phyloP scores from a whole-genome alignment of 2,113 vertebrate genomes.

The Colistium nudipinnis region DNA sequence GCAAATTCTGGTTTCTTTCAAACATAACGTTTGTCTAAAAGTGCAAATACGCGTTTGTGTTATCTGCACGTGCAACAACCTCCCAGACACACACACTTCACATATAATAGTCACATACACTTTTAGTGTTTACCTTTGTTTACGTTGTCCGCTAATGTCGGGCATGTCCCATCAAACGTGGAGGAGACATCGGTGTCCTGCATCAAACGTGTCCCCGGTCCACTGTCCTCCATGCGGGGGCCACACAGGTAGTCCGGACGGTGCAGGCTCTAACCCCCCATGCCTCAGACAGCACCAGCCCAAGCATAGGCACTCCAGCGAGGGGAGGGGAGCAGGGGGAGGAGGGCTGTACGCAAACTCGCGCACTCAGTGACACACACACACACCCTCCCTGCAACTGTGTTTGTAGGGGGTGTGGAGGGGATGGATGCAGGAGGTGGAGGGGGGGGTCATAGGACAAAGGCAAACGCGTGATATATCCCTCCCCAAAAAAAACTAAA shows the following conservation, averaged over 20 bases:
- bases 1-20: too few relatives aligned
- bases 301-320: conserved; percentile 58
- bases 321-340: conserved; percentile 41
- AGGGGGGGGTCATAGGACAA: conserved; percentile 70
- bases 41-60: too few relatives aligned
- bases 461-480: conserved; percentile 73
- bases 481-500: conserved; percentile 12
- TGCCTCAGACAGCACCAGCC: conserved; percentile 74
- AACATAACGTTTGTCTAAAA: too few relatives aligned
- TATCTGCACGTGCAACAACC: conserved; percentile 9
- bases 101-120: background rate
- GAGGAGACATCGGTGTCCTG: conserved; percentile 65
- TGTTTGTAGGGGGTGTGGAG: background rate
- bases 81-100: background rate
- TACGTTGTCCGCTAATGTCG: conserved; percentile 63
- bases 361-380: background rate
- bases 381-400: conserved; percentile 56
- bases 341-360: conserved; percentile 4
- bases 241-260: conserved; percentile 93
- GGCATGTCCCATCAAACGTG: conserved; percentile 61
- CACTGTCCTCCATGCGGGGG: conserved; percentile 81
- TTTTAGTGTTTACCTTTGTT: conserved; percentile 65
- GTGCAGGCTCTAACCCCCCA: conserved; percentile 81
- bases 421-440: conserved; percentile 25
- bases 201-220: conserved; percentile 76